A percentile compares a stretch with the other conserved stretches of the same genome.
Evolutionary conservation across 2,113 vertebrate genomes (phyloP).

Genomic region (Neogale vison): DNA sequence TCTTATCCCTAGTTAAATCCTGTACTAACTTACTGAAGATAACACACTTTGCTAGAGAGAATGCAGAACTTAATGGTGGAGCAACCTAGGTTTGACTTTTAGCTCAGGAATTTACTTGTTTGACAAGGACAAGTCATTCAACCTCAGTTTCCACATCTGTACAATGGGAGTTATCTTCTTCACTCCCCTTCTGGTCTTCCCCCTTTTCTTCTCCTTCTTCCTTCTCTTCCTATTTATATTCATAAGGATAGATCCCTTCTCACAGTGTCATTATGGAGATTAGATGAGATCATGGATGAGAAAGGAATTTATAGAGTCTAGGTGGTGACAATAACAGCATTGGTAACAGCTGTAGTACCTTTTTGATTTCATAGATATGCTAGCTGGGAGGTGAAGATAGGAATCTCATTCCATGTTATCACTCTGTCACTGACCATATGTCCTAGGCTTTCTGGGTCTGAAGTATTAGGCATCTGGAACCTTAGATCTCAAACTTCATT

Average conservation of each 20-base stretch:
- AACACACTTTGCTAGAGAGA: background rate
- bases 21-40: background rate
- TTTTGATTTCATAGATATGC: background rate
- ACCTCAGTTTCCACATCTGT: background rate
- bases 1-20: background rate
- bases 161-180: background rate
- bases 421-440: background rate
- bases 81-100: background rate
- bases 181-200: background rate
- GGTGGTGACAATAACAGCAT: background rate
- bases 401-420: background rate
- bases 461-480: background rate
- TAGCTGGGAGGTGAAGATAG: background rate
- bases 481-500: background rate
- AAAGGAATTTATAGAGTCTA: background rate
- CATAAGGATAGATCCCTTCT: background rate
- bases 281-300: background rate
- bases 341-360: too few species aligned
- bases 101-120: background rate
- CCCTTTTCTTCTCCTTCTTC: background rate
- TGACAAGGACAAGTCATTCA: background rate
- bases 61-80: background rate
- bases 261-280: too few species aligned
- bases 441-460: background rate
- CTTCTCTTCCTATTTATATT: background rate